Base-by-base conservation (phyloP, 2,888 invertebrate genomes). In the Doris montereyensis region DNA sequence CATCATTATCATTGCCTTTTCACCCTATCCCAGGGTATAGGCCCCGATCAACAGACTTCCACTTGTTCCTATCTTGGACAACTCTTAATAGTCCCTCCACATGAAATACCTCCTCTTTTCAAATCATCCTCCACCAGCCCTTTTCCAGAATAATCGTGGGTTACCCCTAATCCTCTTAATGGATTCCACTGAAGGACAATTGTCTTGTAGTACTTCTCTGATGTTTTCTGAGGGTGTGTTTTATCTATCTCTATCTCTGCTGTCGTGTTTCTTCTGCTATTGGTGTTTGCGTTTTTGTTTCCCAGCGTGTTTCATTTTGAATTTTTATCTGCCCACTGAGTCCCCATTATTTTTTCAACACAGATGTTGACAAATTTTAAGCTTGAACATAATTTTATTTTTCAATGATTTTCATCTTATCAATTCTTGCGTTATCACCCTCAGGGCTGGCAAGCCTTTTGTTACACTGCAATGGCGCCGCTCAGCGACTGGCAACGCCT, bases 401-500 rank as follows among this genome's bases (percentile, higher is more conserved):
- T 41, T 41, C 17, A n/a, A n/a, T n/a, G n/a, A n/a, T n/a, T n/a
- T n/a, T n/a, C n/a, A n/a, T n/a, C n/a, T n/a, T n/a, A n/a, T n/a
- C n/a, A 3, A 58, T 58, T 13, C 8, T 60, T 4, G 0, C 60
- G 3, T n/a, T n/a, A n/a, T 73, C 72, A 21, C 71, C 28, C 81
- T 2, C 77, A 87, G 87, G 87, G 87, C 17, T 87, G 87, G 87
- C 82, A 84, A 60, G 86, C 86, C 1, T 87, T 87, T 78, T 87
- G 87, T 77, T 82, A 85, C 35, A 83, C 86, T 0, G 86, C 85
- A 3, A 83, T 86, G 82, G 82, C 87, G 5, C 85, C 84, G 3
- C 76, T 84, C 70, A 80, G 80, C 2, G 85, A 85, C 80, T 81
- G 82, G 34, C 80, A 76, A 5, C 80, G 79, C 28, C n/a, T n/a